phyloP scores from a whole-genome alignment of 2,888 invertebrate species.

The Ectemnius lituratus region DNA sequence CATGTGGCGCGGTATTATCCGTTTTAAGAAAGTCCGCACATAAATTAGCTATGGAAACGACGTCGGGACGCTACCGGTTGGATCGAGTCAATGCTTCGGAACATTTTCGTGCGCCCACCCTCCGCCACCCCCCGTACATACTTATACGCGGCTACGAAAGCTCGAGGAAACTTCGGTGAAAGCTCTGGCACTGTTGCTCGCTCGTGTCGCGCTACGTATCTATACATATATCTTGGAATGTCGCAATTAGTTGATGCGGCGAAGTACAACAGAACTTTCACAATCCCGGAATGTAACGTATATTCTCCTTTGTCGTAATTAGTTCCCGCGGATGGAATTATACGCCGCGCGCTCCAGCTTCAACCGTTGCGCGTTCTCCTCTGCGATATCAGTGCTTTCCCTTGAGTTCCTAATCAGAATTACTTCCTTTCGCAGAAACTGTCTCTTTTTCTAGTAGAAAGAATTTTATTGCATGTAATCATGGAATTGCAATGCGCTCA shows the following conservation, averaged over 20 bases:
- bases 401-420: too few species aligned
- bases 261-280: slow-evolving; percentile 52
- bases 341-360: too few species aligned
- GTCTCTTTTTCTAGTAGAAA: too few species aligned
- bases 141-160: background rate
- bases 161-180: slow-evolving; percentile 39
- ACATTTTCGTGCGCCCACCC: background rate
- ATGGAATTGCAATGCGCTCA: too few species aligned
- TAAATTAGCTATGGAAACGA: slow-evolving; percentile 25
- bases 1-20: slow-evolving; percentile 39
- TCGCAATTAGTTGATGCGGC: slow-evolving; percentile 56
- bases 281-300: slow-evolving; percentile 45
- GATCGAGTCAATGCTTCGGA: too few species aligned
- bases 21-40: slow-evolving; percentile 21
- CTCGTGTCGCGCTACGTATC: slow-evolving; percentile 24
- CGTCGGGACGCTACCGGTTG: background rate
- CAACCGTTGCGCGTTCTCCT: too few species aligned
- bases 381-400: too few species aligned
- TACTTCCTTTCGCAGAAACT: too few species aligned
- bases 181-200: slow-evolving; percentile 24
- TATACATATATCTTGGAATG: slow-evolving; percentile 44
- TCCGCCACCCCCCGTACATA: background rate
- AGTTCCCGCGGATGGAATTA: slow-evolving; percentile 29
- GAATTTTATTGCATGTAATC: too few species aligned
- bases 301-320: slow-evolving; percentile 50